These are phyloP conservation scores for Volucella inanis DNA, from an alignment of 2,888 invertebrate genomes.

Conservation along the genomic window DNA sequence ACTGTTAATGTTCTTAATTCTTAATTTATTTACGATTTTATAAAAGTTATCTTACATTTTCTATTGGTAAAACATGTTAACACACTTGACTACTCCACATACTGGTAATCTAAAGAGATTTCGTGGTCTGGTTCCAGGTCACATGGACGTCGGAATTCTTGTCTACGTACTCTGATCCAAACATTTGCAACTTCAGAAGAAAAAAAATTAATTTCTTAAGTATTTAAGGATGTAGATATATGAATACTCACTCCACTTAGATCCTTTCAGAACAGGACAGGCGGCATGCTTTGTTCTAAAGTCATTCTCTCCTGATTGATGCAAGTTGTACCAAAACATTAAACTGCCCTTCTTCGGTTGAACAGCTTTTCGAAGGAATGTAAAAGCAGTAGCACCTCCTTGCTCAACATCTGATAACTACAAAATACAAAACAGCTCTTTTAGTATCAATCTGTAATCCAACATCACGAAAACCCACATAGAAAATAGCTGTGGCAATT, in stretches of 20 bases:
- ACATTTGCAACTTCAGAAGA: conserved; percentile 90
- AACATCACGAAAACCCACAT: conserved; percentile 87
- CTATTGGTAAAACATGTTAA: conserved; percentile 5
- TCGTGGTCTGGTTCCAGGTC: conserved; percentile 77
- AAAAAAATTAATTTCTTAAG: conserved; percentile 21
- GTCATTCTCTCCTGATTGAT: conserved; percentile 78
- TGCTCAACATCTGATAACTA: conserved; percentile 98
- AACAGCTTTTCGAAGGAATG: conserved; percentile 91
- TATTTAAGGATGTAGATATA: conserved; percentile 76
- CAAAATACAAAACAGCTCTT: conserved; percentile 76
- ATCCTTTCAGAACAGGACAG: conserved; percentile 80
- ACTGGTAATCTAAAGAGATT: conserved; percentile 76
- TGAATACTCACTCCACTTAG: conserved; percentile 78
- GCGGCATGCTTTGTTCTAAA: conserved; percentile 80
- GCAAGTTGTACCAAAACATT: conserved; percentile 81
- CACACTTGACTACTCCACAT: conserved; percentile 30
- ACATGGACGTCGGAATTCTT: conserved; percentile 88
- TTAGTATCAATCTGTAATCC: conserved; percentile 73
- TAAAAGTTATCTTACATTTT: background rate
- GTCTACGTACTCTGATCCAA: conserved; percentile 93
- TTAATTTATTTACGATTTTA: too few species aligned
- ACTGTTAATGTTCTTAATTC: too few species aligned
- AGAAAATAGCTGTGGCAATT: conserved; percentile 97
- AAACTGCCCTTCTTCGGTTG: conserved; percentile 90
- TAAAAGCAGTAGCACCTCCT: conserved; percentile 98